These are phyloP conservation scores for Dendrocopos noguchii DNA, from an alignment of 2,113 vertebrate genomes.

Conservation along the genomic window DNA sequence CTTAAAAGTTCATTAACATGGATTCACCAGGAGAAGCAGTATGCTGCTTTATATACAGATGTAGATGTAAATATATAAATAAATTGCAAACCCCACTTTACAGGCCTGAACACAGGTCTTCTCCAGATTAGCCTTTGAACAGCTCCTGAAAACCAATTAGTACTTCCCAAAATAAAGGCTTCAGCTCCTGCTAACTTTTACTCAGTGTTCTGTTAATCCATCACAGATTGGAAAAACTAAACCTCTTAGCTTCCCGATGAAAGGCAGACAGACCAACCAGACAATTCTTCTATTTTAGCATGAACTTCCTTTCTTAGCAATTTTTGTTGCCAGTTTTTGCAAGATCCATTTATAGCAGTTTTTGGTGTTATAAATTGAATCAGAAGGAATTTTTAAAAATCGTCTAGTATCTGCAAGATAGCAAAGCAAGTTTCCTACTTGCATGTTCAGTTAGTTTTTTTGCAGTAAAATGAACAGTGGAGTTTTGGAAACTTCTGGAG, in stretches of 20 bases:
- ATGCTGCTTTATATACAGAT: background rate
- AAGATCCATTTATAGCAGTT: background rate
- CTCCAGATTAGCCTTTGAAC: background rate
- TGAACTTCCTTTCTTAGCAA: background rate
- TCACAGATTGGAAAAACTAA: background rate
- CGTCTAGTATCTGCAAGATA: background rate
- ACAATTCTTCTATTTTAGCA: background rate
- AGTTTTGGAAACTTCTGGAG: background rate
- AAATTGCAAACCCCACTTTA: background rate
- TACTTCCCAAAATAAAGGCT: background rate
- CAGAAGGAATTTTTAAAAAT: background rate
- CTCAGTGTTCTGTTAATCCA: background rate
- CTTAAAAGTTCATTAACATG: background rate
- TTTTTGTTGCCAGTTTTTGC: background rate
- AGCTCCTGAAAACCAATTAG: background rate
- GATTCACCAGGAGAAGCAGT: background rate
- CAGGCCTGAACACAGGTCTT: background rate
- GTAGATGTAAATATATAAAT: background rate
- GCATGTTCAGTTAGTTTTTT: background rate
- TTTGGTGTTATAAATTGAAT: background rate
- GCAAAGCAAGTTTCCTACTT: background rate
- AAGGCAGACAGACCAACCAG: background rate
- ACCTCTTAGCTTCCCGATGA: background rate
- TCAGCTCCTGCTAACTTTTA: background rate
- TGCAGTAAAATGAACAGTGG: accelerated